A percentile compares a stretch with the other conserved stretches of the same genome.
phyloP scores from a whole-genome alignment of 2,113 vertebrate genomes.

The Puma concolor region DNA sequence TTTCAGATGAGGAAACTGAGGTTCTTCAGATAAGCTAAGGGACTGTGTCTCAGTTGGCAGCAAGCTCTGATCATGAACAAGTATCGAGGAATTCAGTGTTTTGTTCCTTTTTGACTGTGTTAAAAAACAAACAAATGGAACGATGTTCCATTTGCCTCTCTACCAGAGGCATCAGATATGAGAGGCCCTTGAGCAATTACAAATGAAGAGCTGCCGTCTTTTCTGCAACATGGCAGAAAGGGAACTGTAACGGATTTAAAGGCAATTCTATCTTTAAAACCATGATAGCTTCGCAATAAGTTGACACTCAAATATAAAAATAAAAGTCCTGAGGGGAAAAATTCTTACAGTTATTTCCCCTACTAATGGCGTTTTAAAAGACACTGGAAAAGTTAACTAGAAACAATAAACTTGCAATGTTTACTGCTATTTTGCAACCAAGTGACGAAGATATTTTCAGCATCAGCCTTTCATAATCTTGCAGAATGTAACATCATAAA shows the following conservation, averaged over 20 bases:
- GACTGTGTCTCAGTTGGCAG: background rate
- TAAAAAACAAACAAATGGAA: background rate
- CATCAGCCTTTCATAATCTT: constrained; percentile 22
- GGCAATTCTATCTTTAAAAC: background rate
- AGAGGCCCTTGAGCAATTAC: background rate
- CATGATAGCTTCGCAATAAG: background rate
- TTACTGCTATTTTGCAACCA: constrained; percentile 66
- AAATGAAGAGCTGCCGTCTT: background rate
- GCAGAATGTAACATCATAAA: constrained; percentile 26
- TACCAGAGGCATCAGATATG: accelerated
- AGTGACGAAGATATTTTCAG: constrained; percentile 47
- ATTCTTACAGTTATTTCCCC: background rate
- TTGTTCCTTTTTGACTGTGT: background rate
- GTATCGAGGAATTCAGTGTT: background rate
- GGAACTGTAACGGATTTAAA: background rate
- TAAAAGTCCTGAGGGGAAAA: background rate
- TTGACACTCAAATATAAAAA: background rate
- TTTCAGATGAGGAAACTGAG: constrained; percentile 12
- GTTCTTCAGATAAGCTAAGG: background rate
- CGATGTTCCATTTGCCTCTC: background rate
- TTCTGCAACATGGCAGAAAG: background rate
- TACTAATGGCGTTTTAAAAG: background rate
- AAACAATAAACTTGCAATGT: constrained; percentile 39
- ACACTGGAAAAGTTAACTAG: constrained; percentile 15
- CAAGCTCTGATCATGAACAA: background rate